phyloP scores from a whole-genome alignment of 2,797 vertebrate genomes.

The Leptoclinus maculatus region DNA sequence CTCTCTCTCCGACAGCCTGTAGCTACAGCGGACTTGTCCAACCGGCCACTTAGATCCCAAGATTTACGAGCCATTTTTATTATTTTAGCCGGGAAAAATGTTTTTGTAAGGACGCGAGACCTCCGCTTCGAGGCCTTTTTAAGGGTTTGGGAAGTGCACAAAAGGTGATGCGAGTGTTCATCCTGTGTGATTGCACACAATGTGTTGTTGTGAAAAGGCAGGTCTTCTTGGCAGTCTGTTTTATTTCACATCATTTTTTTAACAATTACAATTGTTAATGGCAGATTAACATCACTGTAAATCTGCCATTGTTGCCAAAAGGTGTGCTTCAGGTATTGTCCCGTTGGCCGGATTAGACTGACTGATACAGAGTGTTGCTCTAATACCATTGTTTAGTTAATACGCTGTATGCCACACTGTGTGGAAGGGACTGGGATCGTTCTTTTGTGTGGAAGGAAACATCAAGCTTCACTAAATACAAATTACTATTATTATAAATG shows the following conservation, averaged over 20 bases:
- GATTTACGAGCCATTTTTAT: slow-evolving; percentile 43
- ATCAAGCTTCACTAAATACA: too few species aligned
- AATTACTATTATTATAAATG: too few species aligned
- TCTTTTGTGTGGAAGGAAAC: too few species aligned
- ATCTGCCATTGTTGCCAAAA: not conserved
- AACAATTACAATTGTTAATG: too few species aligned
- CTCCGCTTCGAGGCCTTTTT: slow-evolving; percentile 13
- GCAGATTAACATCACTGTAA: not conserved
- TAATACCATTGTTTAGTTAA: too few species aligned
- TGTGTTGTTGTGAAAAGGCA: not conserved
- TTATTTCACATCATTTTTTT: not conserved
- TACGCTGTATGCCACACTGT: too few species aligned
- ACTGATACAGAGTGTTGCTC: too few species aligned
- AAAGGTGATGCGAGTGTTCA: slow-evolving; percentile 21
- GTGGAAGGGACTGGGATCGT: too few species aligned
- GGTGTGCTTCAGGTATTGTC: not conserved
- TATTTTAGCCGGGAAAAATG: slow-evolving; percentile 29
- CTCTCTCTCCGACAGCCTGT: slow-evolving; percentile 17
- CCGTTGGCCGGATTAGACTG: too few species aligned
- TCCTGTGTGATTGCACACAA: not conserved
- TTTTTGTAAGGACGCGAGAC: slow-evolving; percentile 40
- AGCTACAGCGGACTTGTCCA: slow-evolving; percentile 30
- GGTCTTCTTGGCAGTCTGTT: not conserved
- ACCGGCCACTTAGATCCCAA: slow-evolving; percentile 18
- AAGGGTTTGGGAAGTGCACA: slow-evolving; percentile 26